phyloP scores from a whole-genome alignment of 2,888 invertebrate genomes.

The Drosophila suboccidentalis region DNA sequence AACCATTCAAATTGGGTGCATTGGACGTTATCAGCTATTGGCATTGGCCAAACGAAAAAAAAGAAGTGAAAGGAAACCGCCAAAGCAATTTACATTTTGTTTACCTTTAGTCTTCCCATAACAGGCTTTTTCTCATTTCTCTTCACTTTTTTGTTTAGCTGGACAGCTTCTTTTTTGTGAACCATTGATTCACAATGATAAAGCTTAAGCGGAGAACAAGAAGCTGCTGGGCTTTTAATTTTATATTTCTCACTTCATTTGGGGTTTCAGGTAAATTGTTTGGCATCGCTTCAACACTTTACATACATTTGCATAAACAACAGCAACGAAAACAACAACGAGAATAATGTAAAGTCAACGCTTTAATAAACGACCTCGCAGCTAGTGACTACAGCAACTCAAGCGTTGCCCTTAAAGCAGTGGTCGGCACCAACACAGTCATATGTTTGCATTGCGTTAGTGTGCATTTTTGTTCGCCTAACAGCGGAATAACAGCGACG shows the following conservation, averaged over 20 bases:
- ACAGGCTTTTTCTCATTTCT: neutral
- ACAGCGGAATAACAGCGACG: too few species aligned
- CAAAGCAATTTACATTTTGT: slow-evolving; percentile 72
- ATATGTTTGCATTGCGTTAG: too few species aligned
- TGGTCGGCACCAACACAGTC: too few species aligned
- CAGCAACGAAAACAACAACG: slow-evolving; percentile 18
- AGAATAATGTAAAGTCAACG: slow-evolving; percentile 25
- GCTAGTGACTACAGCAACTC: slow-evolving; percentile 20
- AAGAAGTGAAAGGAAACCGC: slow-evolving; percentile 26
- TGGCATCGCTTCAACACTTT: slow-evolving; percentile 64
- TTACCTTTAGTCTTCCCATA: slow-evolving; percentile 48
- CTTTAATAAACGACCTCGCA: slow-evolving; percentile 49
- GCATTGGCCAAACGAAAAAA: slow-evolving; percentile 48
- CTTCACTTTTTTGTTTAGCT: slow-evolving; percentile 5
- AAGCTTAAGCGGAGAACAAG: slow-evolving; percentile 27
- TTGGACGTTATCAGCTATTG: slow-evolving; percentile 57
- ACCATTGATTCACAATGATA: slow-evolving; percentile 37
- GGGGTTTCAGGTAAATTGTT: slow-evolving; percentile 54
- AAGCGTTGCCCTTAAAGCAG: slow-evolving; percentile 43
- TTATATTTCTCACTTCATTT: slow-evolving; percentile 79
- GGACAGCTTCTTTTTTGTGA: slow-evolving; percentile 5
- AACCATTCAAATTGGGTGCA: slow-evolving; percentile 48
- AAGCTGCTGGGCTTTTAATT: slow-evolving; percentile 53
- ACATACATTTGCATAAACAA: slow-evolving; percentile 70
- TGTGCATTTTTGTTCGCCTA: too few species aligned